These are phyloP conservation scores for Sabellastarte sp. DNA, from an alignment of 2,888 invertebrate genomes.

Conservation along the genomic window DNA sequence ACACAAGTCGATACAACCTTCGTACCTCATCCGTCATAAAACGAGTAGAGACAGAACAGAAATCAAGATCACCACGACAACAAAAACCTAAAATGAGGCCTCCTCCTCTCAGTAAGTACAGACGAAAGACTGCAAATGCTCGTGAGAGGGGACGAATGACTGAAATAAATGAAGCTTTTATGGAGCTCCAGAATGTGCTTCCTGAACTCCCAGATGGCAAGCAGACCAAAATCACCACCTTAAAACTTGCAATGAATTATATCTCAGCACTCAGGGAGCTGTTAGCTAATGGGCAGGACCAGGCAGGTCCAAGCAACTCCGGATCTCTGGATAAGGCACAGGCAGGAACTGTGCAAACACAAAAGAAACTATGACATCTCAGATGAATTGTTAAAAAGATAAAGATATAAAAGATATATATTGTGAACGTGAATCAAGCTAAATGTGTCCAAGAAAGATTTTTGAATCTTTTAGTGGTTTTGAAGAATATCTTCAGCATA, in stretches of 20 bases:
- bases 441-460: no score
- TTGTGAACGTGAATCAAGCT: no score
- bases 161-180: slow-evolving; percentile 87
- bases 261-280: slow-evolving; percentile 68
- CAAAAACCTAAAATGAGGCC: slow-evolving; percentile 63
- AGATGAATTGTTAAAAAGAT: no score
- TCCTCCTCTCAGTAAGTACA: slow-evolving; percentile 78
- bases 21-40: slow-evolving; percentile 69
- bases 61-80: slow-evolving; percentile 47
- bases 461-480: no score
- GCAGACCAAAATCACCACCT: slow-evolving; percentile 84
- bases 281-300: slow-evolving; percentile 31
- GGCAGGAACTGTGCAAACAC: no score
- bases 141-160: slow-evolving; percentile 83
- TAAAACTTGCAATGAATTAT: slow-evolving; percentile 83
- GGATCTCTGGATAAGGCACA: no score
- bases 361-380: no score
- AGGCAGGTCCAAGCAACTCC: neutral
- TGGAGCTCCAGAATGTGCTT: slow-evolving; percentile 74
- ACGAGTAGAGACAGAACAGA: slow-evolving; percentile 62
- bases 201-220: slow-evolving; percentile 61
- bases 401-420: no score
- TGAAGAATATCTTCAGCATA: no score
- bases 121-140: slow-evolving; percentile 86
- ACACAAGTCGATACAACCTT: slow-evolving; percentile 72